These are phyloP conservation scores for Myotis myotis DNA, from an alignment of 2,797 vertebrate species.

Conservation along the genomic window DNA sequence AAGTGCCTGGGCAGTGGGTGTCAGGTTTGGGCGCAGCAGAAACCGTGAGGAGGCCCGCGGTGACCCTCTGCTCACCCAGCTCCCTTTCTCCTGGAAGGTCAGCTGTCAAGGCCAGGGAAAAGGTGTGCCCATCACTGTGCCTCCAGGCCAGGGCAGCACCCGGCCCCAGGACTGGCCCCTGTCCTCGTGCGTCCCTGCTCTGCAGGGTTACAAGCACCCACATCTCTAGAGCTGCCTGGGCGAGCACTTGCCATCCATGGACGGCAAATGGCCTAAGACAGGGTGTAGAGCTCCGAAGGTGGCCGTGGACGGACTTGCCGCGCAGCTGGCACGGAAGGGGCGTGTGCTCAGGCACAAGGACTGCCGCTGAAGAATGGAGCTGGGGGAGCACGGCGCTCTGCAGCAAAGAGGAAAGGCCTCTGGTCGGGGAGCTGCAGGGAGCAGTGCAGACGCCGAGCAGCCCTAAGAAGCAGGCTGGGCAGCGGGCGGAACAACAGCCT, in stretches of 20 bases:
- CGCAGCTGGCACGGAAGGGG: background rate
- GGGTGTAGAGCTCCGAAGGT: accelerated
- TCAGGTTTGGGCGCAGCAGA: background rate
- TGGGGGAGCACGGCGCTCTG: too few species aligned
- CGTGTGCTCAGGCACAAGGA: background rate
- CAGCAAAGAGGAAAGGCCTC: background rate
- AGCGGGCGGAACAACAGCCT: accelerated
- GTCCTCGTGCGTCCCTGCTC: background rate
- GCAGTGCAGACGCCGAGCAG: background rate
- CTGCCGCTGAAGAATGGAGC: too few species aligned
- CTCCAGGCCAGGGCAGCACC: background rate
- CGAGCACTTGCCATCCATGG: background rate
- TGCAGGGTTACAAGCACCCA: accelerated
- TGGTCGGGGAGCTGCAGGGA: background rate
- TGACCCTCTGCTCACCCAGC: background rate
- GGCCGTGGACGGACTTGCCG: too few species aligned
- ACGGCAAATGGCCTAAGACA: background rate
- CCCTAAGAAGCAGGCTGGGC: background rate
- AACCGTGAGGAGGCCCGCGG: background rate
- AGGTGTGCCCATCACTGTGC: background rate
- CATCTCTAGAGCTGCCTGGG: background rate
- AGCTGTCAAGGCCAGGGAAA: background rate
- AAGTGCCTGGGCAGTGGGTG: background rate
- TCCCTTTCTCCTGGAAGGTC: background rate
- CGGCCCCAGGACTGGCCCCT: background rate